phyloP scores from a whole-genome alignment of 2,113 vertebrate species.

The Thamnaconus septentrionalis region DNA sequence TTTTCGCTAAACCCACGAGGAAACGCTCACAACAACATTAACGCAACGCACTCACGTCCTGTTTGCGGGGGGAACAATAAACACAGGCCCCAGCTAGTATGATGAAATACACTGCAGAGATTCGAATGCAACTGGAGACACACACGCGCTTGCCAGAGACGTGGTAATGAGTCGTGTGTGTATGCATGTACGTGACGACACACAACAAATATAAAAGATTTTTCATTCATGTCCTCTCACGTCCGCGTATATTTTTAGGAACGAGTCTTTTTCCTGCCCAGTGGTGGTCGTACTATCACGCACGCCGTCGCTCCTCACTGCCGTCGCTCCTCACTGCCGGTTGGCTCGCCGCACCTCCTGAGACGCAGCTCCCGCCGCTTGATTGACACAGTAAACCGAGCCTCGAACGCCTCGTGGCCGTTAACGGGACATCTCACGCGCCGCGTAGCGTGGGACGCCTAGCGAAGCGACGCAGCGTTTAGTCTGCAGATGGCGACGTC shows the following conservation, averaged over 20 bases:
- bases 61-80: conserved; percentile 2
- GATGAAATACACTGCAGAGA: conserved; percentile 27
- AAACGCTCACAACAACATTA: conserved; percentile 23
- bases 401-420: conserved; percentile 26
- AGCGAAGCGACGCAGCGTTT: background rate
- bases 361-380: conserved; percentile 31
- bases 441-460: conserved; percentile 12
- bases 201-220: conserved; percentile 23
- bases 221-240: conserved; percentile 18
- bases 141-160: too few relatives aligned
- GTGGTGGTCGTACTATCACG: conserved; percentile 11
- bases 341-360: conserved; percentile 15
- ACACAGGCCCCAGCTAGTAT: background rate
- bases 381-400: conserved; percentile 50
- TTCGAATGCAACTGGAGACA: conserved; percentile 11
- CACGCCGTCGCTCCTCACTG: conserved; percentile 10
- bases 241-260: conserved; percentile 51
- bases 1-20: conserved; percentile 13
- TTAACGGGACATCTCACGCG: conserved; percentile 29
- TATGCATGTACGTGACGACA: background rate
- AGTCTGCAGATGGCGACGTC: too few relatives aligned
- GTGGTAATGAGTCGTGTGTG: too few relatives aligned
- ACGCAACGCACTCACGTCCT: conserved; percentile 22
- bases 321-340: conserved; percentile 45
- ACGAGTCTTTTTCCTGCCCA: conserved; percentile 12